A percentile compares a stretch with the other conserved stretches of the same genome.
These are phyloP conservation scores for Decapterus maruadsi DNA, from an alignment of 2,797 vertebrate genomes.

Conservation along the genomic window DNA sequence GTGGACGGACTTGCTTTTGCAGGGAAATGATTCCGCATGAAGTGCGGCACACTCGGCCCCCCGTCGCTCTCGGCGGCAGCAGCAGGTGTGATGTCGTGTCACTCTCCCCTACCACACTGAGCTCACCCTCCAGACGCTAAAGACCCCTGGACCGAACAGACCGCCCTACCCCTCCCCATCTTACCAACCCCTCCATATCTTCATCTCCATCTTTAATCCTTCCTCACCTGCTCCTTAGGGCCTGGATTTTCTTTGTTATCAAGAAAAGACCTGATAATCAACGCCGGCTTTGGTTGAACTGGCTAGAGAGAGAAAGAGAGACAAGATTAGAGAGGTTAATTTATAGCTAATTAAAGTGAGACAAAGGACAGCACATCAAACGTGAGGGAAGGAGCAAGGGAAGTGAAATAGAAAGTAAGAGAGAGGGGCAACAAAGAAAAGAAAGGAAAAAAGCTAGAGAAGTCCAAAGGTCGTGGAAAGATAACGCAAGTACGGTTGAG, in stretches of 20 bases:
- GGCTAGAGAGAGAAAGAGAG: slow-evolving; percentile 58
- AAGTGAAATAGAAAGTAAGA: slow-evolving; percentile 48
- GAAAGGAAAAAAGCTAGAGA: slow-evolving; percentile 30
- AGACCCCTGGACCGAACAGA: slow-evolving; percentile 73
- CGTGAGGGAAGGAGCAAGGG: slow-evolving; percentile 79
- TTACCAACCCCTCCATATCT: slow-evolving; percentile 56
- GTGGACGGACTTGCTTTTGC: slow-evolving; percentile 86
- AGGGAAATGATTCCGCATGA: slow-evolving; percentile 99
- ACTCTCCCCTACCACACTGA: slow-evolving; percentile 62
- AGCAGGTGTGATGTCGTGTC: slow-evolving; percentile 91
- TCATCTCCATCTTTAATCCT: slow-evolving; percentile 60
- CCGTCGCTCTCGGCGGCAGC: slow-evolving; percentile 84
- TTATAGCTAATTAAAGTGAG: slow-evolving; percentile 59
- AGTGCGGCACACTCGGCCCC: slow-evolving; percentile 87
- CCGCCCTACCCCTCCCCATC: slow-evolving; percentile 59
- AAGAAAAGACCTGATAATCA: slow-evolving; percentile 42
- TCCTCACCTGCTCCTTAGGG: slow-evolving; percentile 47
- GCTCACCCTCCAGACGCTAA: slow-evolving; percentile 89
- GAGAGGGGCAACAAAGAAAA: slow-evolving; percentile 31
- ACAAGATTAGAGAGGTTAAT: slow-evolving; percentile 39
- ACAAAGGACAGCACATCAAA: slow-evolving; percentile 70
- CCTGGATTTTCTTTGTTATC: slow-evolving; percentile 48
- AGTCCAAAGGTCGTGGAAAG: slow-evolving; percentile 38
- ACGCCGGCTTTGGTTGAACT: slow-evolving; percentile 36
- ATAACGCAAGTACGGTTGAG: slow-evolving; percentile 48